Conservation (phyloP, 2,888 invertebrate genomes). For the Torymus tubicola region DNA sequence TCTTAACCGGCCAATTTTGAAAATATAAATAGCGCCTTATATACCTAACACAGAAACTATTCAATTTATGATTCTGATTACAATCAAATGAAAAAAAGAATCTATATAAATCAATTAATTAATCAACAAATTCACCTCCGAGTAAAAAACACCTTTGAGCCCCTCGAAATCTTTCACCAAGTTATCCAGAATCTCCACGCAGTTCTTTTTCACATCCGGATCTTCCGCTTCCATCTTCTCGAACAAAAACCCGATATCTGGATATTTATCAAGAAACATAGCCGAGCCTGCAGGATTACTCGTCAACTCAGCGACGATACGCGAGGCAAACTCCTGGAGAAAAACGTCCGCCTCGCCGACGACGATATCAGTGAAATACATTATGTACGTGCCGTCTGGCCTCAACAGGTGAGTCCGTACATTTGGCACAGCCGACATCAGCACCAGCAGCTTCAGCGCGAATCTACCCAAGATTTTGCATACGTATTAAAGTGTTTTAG, state of each 20-base stretch:
- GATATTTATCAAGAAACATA: slow-evolving; percentile 75
- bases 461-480: slow-evolving; percentile 73
- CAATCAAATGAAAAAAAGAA: too few species aligned
- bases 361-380: slow-evolving; percentile 76
- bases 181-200: slow-evolving; percentile 78
- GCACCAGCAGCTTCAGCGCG: slow-evolving; percentile 78
- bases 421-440: slow-evolving; percentile 77
- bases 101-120: too few species aligned
- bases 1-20: too few species aligned
- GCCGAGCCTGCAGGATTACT: slow-evolving; percentile 78
- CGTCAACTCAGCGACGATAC: slow-evolving; percentile 78
- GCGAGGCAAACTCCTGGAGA: slow-evolving; percentile 79
- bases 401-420: slow-evolving; percentile 77
- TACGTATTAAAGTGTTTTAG: too few species aligned
- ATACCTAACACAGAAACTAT: too few species aligned
- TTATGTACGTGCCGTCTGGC: slow-evolving; percentile 73
- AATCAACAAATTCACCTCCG: slow-evolving; percentile 60
- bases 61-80: too few species aligned
- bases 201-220: slow-evolving; percentile 80
- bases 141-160: slow-evolving; percentile 73
- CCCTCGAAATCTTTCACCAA: slow-evolving; percentile 78
- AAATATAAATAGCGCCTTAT: too few species aligned
- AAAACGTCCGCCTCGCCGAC: slow-evolving; percentile 77
- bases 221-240: slow-evolving; percentile 78
- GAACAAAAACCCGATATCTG: slow-evolving; percentile 77